Percentiles rank a stretch among this genome's conserved stretches.
phyloP scores from a whole-genome alignment of 92 coral and sea anemone species.

The Phenganax marumi region DNA sequence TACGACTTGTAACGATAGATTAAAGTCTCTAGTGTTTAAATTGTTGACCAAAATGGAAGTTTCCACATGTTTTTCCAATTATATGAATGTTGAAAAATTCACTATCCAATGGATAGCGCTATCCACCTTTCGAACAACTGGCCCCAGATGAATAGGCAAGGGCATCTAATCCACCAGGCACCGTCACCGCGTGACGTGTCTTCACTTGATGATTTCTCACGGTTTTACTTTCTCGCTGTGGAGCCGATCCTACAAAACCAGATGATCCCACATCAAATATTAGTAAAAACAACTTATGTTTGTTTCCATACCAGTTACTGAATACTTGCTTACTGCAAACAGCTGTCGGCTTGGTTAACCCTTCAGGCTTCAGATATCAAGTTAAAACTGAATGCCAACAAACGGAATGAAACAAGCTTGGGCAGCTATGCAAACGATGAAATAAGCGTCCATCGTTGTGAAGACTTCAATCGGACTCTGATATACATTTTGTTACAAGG shows the following conservation, averaged over 20 bases:
- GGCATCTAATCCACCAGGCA: not conserved
- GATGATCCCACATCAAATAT: conserved; percentile 16
- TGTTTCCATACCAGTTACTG: conserved; percentile 31
- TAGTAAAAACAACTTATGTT: conserved; percentile 37
- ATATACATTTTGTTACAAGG: not conserved
- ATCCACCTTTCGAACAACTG: no score
- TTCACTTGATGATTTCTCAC: conserved; percentile 1
- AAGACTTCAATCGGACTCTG: not conserved
- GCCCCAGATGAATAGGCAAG: no score
- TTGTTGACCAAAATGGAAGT: no score
- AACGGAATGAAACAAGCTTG: not conserved
- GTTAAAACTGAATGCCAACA: not conserved
- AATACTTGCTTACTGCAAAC: conserved; percentile 7
- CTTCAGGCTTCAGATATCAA: not conserved
- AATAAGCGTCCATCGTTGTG: not conserved
- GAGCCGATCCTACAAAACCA: no score
- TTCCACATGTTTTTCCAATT: no score
- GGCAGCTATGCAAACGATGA: not conserved
- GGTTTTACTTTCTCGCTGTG: no score
- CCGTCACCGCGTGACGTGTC: not conserved
- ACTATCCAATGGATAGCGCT: no score
- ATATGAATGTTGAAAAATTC: no score
- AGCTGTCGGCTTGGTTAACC: conserved; percentile 1
- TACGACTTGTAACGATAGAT: no score
- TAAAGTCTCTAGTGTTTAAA: no score